Evolutionary conservation across 2,888 invertebrate genomes (phyloP), one percentile per base, ranked within the genome.

Genomic region (Empis stercorea): DNA sequence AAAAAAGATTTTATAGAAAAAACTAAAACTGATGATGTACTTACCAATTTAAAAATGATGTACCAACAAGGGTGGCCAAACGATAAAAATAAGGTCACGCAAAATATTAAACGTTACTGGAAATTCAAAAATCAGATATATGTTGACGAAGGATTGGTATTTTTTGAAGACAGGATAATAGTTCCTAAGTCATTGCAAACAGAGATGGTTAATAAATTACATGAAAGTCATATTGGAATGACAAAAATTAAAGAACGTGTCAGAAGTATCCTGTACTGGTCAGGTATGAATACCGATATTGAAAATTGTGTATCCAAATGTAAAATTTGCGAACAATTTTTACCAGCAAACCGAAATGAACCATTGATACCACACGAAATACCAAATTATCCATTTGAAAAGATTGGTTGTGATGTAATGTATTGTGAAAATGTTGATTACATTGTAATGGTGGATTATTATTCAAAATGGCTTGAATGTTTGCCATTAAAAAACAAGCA

Each of bases 381-480:
- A 16, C 55, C 55, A 5, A 38, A 47, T 9, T 32, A 48, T 34
- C 52, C 53, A 4, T 55, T 48, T 46, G 15, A 47, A n/a, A 54
- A 52, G 46, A 38, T 56, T 6, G 56, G 49, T 10, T 37, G 39
- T 15, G 55, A 55, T 36, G n/a, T n/a, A n/a, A n/a, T n/a, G n/a
- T 40, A 43, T 14, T 52, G 3, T 13, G 42, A 2, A 48, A 43
- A 47, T 49, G 55, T 1, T 50, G 14, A 42, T 46, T 54, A 48
- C 54, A 51, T 51, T 45, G 43, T 46, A 7, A 13, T 11, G 53
- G 54, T 48, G 51, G 46, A 46, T 16, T 46, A 41, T 14, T 46
- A n/a, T 17, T 37, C 37, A 30, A 58, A 51, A 53, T 52, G 20
- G 55, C 54, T 49, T 49, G 55, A 43, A 55, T 48, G 43, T 48